phyloP scores from a whole-genome alignment of 2,113 vertebrate genomes.

The Odontesthes bonariensis region DNA sequence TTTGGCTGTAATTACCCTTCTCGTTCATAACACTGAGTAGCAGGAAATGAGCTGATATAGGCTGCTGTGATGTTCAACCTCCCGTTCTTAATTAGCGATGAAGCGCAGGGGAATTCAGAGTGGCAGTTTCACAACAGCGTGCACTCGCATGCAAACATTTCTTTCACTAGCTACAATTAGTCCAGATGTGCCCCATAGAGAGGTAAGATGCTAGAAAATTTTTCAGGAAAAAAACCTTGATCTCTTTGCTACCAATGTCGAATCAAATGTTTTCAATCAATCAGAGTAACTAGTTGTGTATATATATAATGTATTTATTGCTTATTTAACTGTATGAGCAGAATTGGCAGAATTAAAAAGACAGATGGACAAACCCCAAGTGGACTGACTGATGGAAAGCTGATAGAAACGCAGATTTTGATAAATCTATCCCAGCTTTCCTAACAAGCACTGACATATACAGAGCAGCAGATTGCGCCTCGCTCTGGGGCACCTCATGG shows the following conservation, averaged over 20 bases:
- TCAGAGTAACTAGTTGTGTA: no score
- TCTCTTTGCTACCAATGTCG: no score
- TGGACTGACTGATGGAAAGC: neutral
- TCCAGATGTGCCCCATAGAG: constrained; percentile 19
- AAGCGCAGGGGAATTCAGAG: constrained; percentile 30
- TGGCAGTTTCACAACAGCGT: neutral
- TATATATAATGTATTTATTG: no score
- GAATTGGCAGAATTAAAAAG: no score
- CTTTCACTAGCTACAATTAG: constrained; percentile 12
- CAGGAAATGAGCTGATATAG: constrained; percentile 44
- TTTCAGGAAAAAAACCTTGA: no score
- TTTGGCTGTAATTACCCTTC: constrained; percentile 36
- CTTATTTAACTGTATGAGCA: no score
- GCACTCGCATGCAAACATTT: constrained; percentile 4
- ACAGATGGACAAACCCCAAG: neutral
- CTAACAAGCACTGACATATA: constrained; percentile 22
- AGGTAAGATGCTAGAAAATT: neutral
- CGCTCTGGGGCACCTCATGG: constrained; percentile 17
- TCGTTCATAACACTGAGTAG: constrained; percentile 11
- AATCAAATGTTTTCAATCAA: no score
- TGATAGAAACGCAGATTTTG: no score
- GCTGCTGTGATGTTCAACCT: constrained; percentile 50
- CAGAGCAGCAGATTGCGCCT: constrained; percentile 38
- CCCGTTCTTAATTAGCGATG: constrained; percentile 46
- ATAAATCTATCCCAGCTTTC: neutral